Conservation (phyloP, 2,113 vertebrate species). For the Gymnarchus niloticus region DNA sequence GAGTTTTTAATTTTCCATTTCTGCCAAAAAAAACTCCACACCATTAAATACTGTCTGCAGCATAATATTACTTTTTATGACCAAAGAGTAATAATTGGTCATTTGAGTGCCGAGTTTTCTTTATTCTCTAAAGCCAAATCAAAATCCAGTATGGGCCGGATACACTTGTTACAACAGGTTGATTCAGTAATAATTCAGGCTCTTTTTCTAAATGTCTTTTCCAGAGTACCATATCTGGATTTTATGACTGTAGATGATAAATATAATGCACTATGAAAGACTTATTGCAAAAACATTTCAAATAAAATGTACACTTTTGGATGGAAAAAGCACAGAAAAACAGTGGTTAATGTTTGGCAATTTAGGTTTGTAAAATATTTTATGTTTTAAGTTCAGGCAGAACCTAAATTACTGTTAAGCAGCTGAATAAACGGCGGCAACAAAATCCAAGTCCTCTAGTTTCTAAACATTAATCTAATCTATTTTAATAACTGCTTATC, state of each 20-base stretch:
- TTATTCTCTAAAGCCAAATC: background rate
- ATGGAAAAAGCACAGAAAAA: background rate
- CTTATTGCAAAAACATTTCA: background rate
- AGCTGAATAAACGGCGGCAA: background rate
- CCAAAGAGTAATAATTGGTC: background rate
- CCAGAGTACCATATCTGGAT: background rate
- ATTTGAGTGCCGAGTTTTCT: background rate
- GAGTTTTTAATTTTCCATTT: background rate
- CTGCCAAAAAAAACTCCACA: background rate
- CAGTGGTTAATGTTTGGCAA: background rate
- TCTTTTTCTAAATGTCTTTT: background rate
- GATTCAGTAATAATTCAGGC: constrained; percentile 1
- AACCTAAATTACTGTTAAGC: no score
- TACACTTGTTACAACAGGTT: constrained; percentile 3
- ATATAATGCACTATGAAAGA: background rate
- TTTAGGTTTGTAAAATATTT: background rate
- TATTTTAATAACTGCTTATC: background rate
- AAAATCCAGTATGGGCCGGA: background rate
- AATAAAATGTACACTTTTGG: background rate
- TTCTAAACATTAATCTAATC: background rate
- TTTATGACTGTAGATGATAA: constrained; percentile 3
- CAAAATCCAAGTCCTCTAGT: background rate
- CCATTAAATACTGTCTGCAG: background rate
- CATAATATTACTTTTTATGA: background rate
- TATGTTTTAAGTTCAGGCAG: background rate